Base-by-base conservation (phyloP, 1,140 invertebrate genomes). In the Holotrichia oblita region DNA sequence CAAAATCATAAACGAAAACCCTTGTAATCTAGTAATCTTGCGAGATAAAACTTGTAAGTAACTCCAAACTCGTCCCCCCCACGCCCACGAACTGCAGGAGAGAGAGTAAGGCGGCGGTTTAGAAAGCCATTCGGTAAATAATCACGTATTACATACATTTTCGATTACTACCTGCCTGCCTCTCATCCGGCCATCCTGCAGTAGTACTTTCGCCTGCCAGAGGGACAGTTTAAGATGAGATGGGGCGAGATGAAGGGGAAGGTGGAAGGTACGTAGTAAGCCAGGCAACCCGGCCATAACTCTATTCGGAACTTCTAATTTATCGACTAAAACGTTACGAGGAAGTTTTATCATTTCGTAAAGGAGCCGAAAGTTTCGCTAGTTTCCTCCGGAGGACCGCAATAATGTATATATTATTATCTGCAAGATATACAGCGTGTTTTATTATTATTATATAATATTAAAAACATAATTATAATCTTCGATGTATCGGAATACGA, bases 291-390 rank as follows among this genome's bases (percentile, higher is more conserved):
- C 61, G 12, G 61, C 27, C 17, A 34, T 69, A 69, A 69, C 61
- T 69, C 22, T 69, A 69, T 24, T 34, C 61, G 20, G 27, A 69
- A 69, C 61, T 69, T 69, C 20, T 69, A 69, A 69, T 69, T 69
- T 69, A 69, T 69, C 61, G 61, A 27, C 61, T 69, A 10, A 6
- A 69, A 69, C 61, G 61, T 69, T 69, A 69, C 17, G 27, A 17
- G 20, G 61, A 69, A 69, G 61, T 69, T 69, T 69, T 69, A 69
- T 69, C 61, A 69, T 69, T 69, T 69, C 24, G 61, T 10, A 10
- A 10, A 27, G 48, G 44, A 48, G 10, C 10, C 7, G 44, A 48
- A 34, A 64, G 59, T 64, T 64, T 64, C 17, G 6, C 59, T 24
- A 22, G 7, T 34, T 34, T 69, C 61, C 61, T 69, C 20, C 22